Base-by-base conservation (phyloP, 53 echinoderm and acorn worm species). In the Mesocentrotus franciscanus region DNA sequence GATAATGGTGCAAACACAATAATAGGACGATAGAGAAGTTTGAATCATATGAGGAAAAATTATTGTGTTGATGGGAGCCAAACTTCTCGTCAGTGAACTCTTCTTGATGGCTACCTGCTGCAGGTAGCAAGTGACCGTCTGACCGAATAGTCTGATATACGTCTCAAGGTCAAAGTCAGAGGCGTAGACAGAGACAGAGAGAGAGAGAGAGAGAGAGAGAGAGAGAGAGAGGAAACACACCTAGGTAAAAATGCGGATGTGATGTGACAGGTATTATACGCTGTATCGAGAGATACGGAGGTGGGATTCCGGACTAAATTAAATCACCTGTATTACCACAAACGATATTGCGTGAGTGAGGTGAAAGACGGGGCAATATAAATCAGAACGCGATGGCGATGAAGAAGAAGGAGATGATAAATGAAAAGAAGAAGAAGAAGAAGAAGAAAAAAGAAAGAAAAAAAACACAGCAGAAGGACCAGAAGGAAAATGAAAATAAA, bases 211-310 rank as follows among this genome's bases (percentile, higher is more conserved):
- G 76, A 76, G 30, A 76, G 76, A n/a, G n/a, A n/a, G n/a, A 75
- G 32, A 76, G 30, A 76, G 76, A 71, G 76, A 32, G 76, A 76
- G 76, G 76, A 76, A 76, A 76, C 32, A 76, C 32, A 76, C 76
- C 76, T 76, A 33, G 34, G 76, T 75, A 75, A 75, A 75, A 76
- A 76, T 76, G 76, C 76, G 76, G 76, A 76, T 30, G 76, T 33
- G 29, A 30, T 33, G 33, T 76, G 76, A 76, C 76, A 76, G 76
- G 76, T 30, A 76, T 13, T 76, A 76, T 3, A 3, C 76, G 8
- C 75, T 76, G 76, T 30, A 76, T 76, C 76, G 76, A 76, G 33
- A 76, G 76, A 76, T 76, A 76, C 15, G 76, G 29, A 76, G 76
- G 76, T 33, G 76, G 76, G 76, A 76, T 76, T 76, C 76, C 76